Base-by-base conservation (phyloP, 2,113 vertebrate genomes). In the Clinocottus analis region DNA sequence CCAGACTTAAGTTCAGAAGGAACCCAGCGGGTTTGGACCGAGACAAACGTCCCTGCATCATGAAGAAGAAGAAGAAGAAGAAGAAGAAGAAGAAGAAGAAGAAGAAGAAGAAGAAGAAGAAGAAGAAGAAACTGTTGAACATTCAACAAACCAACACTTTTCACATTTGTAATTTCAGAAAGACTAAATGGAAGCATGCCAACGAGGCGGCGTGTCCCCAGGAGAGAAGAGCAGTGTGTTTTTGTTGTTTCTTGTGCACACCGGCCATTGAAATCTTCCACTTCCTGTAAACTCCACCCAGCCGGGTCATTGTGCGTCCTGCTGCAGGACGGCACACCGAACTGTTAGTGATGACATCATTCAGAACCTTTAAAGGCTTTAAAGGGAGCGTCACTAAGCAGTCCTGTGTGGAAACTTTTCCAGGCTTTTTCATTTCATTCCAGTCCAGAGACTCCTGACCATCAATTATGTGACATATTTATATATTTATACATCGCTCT, bases 201-300 rank as follows among this genome's bases (percentile, higher is more conserved):
- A n/a, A n/a, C n/a, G n/a, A n/a, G n/a, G n/a, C n/a, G n/a, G n/a
- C 23, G 60, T 55, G n/a, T 71, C 49, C n/a, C n/a, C 21, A 23
- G n/a, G n/a, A 10, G 60, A 67, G 53, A 33, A 31, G 59, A 58
- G 59, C 8, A 35, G 1, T 6, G 1, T 49, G 4, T 2, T 45
- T 35, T 33, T 56, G 31, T 80, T 74, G 60, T 84, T n/a, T 75
- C 12, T 62, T 55, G 19, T 71, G 27, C 65, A 11, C 4, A 11
- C 4, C 19, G 7, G 35, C 61, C 33, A 16, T 25, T 83, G 25
- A 73, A 80, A 58, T 70, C 19, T 14, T 31, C 21, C 25, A 51
- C 72, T 77, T 76, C 74, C 77, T 79, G 12, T 49, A 11, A 76
- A 64, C 16, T 63, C n/a, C 31, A 27, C 73, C 47, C 41, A 21